Conservation (phyloP, 2,113 vertebrate genomes). For the Semnornis frantzii region DNA sequence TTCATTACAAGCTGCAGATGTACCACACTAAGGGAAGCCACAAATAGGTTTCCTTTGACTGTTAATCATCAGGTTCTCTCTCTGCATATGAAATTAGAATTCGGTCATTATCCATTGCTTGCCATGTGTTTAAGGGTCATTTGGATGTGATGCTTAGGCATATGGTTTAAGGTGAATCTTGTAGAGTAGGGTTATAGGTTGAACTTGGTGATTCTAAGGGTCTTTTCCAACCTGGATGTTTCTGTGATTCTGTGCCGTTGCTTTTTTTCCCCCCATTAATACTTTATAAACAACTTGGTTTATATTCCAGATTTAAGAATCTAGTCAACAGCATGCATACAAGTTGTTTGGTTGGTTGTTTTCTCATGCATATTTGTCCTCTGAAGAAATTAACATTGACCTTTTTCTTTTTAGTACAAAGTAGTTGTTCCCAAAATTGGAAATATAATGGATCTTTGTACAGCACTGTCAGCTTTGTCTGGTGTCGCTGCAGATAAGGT, state of each 20-base stretch:
- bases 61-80: background rate
- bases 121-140: background rate
- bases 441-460: slow-evolving; percentile 94
- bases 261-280: background rate
- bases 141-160: too few species aligned
- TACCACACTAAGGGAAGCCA: background rate
- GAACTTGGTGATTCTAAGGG: too few species aligned
- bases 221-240: too few species aligned
- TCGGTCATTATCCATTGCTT: background rate
- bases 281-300: background rate
- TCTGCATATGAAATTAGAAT: background rate
- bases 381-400: background rate
- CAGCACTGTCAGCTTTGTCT: slow-evolving; percentile 86
- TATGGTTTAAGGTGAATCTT: too few species aligned
- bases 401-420: slow-evolving; percentile 87
- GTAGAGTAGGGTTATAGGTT: too few species aligned
- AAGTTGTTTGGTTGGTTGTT: background rate
- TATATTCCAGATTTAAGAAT: background rate
- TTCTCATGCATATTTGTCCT: background rate
- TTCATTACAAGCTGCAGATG: background rate
- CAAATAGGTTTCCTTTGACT: background rate
- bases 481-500: slow-evolving; percentile 95
- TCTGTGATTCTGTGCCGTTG: too few species aligned
- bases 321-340: background rate
- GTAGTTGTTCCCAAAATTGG: slow-evolving; percentile 98